These are phyloP conservation scores for Sternarchorhynchus goeldii DNA, from an alignment of 2,797 vertebrate species.

Conservation along the genomic window DNA sequence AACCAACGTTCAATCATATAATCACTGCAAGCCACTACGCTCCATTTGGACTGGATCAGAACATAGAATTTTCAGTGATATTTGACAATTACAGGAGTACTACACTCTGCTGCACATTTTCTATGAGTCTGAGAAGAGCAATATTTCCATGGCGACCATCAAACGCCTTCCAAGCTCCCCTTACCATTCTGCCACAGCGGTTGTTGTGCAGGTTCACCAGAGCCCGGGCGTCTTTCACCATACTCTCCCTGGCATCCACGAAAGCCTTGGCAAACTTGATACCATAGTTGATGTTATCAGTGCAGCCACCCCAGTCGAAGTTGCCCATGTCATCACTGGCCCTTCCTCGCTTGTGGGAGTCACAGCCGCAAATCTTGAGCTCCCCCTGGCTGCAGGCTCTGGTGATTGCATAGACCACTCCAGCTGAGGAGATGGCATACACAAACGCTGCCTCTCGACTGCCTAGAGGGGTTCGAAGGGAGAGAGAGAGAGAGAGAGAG, in stretches of 20 bases:
- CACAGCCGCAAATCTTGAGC: slow-evolving; percentile 90
- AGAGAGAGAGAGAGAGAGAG: too few relatives aligned
- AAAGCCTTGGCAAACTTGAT: slow-evolving; percentile 94
- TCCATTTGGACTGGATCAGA: not conserved
- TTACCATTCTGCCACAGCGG: slow-evolving; percentile 94
- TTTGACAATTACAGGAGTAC: too few relatives aligned
- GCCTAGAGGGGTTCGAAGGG: slow-evolving; percentile 69
- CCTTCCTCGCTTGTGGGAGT: slow-evolving; percentile 85
- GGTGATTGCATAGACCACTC: slow-evolving; percentile 95
- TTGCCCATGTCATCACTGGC: slow-evolving; percentile 83
- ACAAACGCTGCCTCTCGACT: slow-evolving; percentile 97
- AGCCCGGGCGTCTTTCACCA: slow-evolving; percentile 90
- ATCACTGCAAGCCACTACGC: not conserved
- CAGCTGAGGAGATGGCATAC: slow-evolving; percentile 95
- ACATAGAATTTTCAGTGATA: too few relatives aligned
- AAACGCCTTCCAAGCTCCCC: slow-evolving; percentile 45
- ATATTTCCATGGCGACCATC: not conserved
- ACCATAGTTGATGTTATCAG: slow-evolving; percentile 95
- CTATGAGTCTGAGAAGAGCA: not conserved
- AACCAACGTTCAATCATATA: slow-evolving; percentile 58
- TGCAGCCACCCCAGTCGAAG: slow-evolving; percentile 98
- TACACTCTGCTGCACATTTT: too few relatives aligned
- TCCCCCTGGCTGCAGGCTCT: slow-evolving; percentile 95
- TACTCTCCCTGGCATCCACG: slow-evolving; percentile 93
- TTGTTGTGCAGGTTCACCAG: slow-evolving; percentile 99